These are phyloP conservation scores for Notothenia rossii DNA, from an alignment of 2,113 vertebrate species.

Conservation along the genomic window DNA sequence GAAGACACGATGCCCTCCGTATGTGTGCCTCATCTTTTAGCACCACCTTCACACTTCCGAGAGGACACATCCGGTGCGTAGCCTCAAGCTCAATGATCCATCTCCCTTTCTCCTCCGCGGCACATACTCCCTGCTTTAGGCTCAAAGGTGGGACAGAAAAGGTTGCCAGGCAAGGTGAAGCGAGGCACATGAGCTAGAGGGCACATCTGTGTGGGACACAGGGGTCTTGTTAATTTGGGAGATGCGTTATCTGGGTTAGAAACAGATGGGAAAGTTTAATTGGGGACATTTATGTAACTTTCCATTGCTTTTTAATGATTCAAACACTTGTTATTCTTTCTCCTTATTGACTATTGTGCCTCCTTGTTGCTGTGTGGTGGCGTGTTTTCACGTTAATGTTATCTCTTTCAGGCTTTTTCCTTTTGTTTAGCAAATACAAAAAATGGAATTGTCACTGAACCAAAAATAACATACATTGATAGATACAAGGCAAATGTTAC, in stretches of 20 bases:
- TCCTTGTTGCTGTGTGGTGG: background rate
- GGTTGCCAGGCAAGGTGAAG: conserved; percentile 56
- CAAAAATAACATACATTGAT: background rate
- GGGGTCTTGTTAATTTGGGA: conserved; percentile 37
- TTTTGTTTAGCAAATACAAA: background rate
- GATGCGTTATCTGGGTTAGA: conserved; percentile 23
- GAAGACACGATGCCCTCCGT: conserved; percentile 11
- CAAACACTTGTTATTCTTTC: background rate
- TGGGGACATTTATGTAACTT: background rate
- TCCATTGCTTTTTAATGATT: background rate
- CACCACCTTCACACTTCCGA: conserved; percentile 73
- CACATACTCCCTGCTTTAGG: conserved; percentile 20
- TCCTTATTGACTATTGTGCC: background rate
- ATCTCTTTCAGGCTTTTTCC: background rate
- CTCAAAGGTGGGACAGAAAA: conserved; percentile 47
- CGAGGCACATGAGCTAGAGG: conserved; percentile 12
- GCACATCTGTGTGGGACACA: conserved; percentile 49
- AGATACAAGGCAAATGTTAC: background rate
- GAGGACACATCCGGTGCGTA: conserved; percentile 65
- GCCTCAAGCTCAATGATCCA: conserved; percentile 64
- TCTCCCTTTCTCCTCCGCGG: conserved; percentile 60
- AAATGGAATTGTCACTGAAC: no score
- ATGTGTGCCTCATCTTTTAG: conserved; percentile 41
- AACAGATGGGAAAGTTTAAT: conserved; percentile 31
- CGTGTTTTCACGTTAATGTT: background rate